Conservation (phyloP, 2,888 invertebrate species). For the Oligia fasciuncula region DNA sequence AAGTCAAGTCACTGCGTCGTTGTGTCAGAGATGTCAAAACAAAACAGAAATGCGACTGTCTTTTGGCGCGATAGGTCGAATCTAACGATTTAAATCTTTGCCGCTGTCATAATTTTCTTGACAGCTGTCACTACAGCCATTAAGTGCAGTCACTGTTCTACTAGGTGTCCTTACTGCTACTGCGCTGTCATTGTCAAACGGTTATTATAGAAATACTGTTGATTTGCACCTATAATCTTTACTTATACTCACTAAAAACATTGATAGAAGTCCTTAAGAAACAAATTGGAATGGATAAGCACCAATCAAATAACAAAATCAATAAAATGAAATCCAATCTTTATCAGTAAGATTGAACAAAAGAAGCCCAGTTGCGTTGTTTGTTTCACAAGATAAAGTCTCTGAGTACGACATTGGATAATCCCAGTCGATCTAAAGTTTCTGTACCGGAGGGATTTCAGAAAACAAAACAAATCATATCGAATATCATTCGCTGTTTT, state of each 20-base stretch:
- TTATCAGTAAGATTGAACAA: conserved; percentile 23
- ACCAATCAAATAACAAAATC: conserved; percentile 16
- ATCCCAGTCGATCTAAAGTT: conserved; percentile 57
- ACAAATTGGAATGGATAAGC: not conserved
- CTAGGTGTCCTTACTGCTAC: not conserved
- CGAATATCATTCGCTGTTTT: conserved; percentile 46
- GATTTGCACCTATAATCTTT: not conserved
- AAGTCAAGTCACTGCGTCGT: no score
- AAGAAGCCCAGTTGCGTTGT: conserved; percentile 29
- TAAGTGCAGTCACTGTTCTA: no score
- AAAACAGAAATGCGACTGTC: no score
- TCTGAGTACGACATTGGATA: conserved; percentile 51
- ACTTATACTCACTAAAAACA: not conserved
- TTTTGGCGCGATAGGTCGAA: no score
- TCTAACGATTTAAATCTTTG: no score
- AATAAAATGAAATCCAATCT: conserved; percentile 38
- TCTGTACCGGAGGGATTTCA: conserved; percentile 49
- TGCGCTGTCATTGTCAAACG: not conserved
- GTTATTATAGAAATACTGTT: not conserved
- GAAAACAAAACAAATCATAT: conserved; percentile 55
- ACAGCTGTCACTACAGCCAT: no score
- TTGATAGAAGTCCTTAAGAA: not conserved
- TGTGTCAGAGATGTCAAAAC: no score
- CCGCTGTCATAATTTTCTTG: no score
- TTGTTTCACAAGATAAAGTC: conserved; percentile 40